Conservation (phyloP, 2,113 vertebrate species). For the Boleophthalmus pectinirostris region DNA sequence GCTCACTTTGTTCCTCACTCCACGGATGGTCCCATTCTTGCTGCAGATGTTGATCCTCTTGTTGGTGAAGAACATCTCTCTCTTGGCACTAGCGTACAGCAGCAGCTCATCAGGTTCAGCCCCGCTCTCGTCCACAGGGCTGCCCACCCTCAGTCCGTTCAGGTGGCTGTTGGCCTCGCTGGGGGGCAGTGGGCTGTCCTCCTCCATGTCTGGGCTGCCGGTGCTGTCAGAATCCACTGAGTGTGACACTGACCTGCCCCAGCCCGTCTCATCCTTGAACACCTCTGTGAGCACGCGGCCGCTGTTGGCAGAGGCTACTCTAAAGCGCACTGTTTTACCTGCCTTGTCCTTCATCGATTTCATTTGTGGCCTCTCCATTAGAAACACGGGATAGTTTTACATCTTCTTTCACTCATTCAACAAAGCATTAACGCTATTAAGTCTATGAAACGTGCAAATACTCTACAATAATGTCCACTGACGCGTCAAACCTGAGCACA, state of each 20-base stretch:
- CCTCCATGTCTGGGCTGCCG: constrained; percentile 81
- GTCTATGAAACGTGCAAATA: constrained; percentile 36
- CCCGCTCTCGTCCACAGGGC: constrained; percentile 73
- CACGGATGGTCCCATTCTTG: constrained; percentile 95
- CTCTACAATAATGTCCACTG: constrained; percentile 52
- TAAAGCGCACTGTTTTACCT: constrained; percentile 87
- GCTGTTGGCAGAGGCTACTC: constrained; percentile 91
- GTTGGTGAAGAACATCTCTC: constrained; percentile 84
- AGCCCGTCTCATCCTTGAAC: constrained; percentile 81
- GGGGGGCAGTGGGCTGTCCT: constrained; percentile 58
- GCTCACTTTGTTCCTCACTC: constrained; percentile 97
- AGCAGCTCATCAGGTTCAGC: constrained; percentile 86
- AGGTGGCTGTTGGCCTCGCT: constrained; percentile 85
- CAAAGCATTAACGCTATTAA: constrained; percentile 21
- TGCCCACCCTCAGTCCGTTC: constrained; percentile 73
- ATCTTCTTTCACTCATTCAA: constrained; percentile 69
- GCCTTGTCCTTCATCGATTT: constrained; percentile 70
- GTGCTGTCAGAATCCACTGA: constrained; percentile 85
- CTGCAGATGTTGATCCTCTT: constrained; percentile 95
- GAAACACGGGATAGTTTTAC: constrained; percentile 65
- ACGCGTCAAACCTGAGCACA: constrained; percentile 53
- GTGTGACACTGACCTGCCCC: constrained; percentile 61
- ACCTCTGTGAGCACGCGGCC: constrained; percentile 92
- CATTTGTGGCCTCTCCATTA: constrained; percentile 72
- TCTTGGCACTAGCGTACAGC: constrained; percentile 84